A percentile compares a stretch with the other conserved stretches of the same genome.
phyloP scores from a whole-genome alignment of 2,797 vertebrate genomes.

The Semotilus atromaculatus region DNA sequence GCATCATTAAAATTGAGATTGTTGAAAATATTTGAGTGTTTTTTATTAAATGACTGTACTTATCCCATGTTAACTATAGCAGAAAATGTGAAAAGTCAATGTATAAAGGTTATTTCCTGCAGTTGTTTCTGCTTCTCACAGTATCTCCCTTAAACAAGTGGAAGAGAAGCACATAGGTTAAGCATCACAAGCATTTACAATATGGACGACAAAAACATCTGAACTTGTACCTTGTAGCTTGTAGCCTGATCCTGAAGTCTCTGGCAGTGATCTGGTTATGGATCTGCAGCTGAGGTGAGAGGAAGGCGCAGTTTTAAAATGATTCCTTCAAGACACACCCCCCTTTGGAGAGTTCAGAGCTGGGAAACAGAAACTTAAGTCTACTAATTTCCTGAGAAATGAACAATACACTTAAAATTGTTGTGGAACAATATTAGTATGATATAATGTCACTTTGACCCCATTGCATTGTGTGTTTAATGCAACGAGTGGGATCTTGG shows the following conservation, averaged over 20 bases:
- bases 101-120: background rate
- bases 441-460: too few species aligned
- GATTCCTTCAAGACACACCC: background rate
- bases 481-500: background rate
- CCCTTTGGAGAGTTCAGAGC: background rate
- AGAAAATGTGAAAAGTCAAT: background rate
- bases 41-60: too few species aligned
- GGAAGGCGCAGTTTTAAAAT: background rate
- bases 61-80: background rate
- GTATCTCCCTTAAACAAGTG: background rate
- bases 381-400: background rate
- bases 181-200: background rate
- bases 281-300: background rate
- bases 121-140: background rate
- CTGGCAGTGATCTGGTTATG: background rate
- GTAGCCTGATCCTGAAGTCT: background rate
- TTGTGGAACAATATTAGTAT: background rate
- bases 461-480: background rate
- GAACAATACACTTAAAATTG: background rate
- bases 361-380: slow-evolving; percentile 22
- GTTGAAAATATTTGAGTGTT: too few species aligned
- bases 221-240: background rate
- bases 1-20: background rate
- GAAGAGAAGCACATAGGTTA: background rate
- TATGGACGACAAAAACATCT: background rate